Base-by-base conservation (phyloP, 2,797 vertebrate genomes). In the Rhyacichthys aspro region DNA sequence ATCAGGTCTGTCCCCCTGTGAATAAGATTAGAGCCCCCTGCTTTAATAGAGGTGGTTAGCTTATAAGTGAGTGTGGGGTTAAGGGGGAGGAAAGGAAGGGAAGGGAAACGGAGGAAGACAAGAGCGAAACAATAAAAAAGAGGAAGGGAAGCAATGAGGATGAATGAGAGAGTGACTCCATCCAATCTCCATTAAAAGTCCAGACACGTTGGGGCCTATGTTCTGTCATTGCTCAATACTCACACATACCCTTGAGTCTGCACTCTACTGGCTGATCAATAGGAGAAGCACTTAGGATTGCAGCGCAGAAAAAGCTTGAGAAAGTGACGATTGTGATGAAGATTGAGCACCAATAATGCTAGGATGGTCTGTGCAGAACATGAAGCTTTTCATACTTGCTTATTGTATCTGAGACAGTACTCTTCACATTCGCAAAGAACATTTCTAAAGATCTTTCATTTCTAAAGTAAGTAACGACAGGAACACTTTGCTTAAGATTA, bases 181-280 rank as follows among this genome's bases (percentile, higher is more conserved):
- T 59, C 34, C 44, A 52, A 47, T 66, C 56, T 71, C 63, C 63
- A 79, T 81, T 82, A 54, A 74, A 69, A 79, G 58, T 78, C 75
- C 75, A 77, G 74, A 81, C 81, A 85, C 70, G 52, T 68, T 55
- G 79, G 74, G 80, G 72, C 68, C 63, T 54, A 52, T 61, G 60
- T 78, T 81, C 63, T 74, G 70, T 79, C 65, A 83, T 43, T 69
- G 46, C 44, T 65, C 15, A 33, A 43, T 55, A 19, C 16, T 15
- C 52, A 69, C 43, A 54, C n/a, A 72, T 6, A 62, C 72, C 23
- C 50, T 44, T 11, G 37, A 72, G 76, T 38, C 47, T 59, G 55
- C 68, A 42, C 52, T 59, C 55, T 39, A 19, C 48, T 12, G 28
- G 56, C 58, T 70, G 55, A 83, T 86, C 80, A 78, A 78, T 65